Conservation (phyloP, 1,140 invertebrate species). For the Liolophura sinensis region DNA sequence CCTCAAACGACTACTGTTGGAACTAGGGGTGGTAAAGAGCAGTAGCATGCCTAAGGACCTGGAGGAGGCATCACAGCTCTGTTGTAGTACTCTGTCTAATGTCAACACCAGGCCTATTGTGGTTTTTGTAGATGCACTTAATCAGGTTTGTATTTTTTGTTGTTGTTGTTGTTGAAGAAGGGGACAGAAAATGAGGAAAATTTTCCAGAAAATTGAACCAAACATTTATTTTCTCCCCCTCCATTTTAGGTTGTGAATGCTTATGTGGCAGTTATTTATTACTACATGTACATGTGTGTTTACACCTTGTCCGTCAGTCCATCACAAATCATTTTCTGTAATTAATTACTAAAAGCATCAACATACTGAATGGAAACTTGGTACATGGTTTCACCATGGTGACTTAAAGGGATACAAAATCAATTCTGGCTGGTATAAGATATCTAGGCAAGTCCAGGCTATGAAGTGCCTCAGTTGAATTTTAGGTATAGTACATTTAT, state of each 20-base stretch:
- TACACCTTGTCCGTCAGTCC: too few species aligned
- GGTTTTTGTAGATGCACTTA: slow-evolving; percentile 18
- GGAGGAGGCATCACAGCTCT: slow-evolving; percentile 11
- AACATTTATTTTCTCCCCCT: background rate
- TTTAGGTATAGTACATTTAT: too few species aligned
- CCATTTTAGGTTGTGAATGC: background rate
- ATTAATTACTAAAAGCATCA: too few species aligned
- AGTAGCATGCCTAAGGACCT: slow-evolving; percentile 13
- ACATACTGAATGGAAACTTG: background rate
- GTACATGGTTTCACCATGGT: too few species aligned
- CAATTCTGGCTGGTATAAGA: too few species aligned
- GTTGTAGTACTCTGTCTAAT: slow-evolving; percentile 10
- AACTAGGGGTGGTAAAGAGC: slow-evolving; percentile 5
- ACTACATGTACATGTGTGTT: too few species aligned
- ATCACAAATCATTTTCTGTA: too few species aligned
- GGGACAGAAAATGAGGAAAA: background rate
- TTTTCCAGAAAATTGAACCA: background rate
- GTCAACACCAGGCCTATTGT: slow-evolving; percentile 9
- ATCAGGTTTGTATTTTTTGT: slow-evolving; percentile 14
- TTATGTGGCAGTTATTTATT: background rate
- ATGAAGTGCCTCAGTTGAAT: too few species aligned
- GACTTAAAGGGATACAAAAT: too few species aligned
- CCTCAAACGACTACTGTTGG: slow-evolving; percentile 6
- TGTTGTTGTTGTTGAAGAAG: background rate
- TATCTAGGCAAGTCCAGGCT: too few species aligned